A percentile compares a stretch with the other conserved stretches of the same genome.
These are phyloP conservation scores for Drosophila paranaensis DNA, from an alignment of 2,888 invertebrate species.

Conservation along the genomic window DNA sequence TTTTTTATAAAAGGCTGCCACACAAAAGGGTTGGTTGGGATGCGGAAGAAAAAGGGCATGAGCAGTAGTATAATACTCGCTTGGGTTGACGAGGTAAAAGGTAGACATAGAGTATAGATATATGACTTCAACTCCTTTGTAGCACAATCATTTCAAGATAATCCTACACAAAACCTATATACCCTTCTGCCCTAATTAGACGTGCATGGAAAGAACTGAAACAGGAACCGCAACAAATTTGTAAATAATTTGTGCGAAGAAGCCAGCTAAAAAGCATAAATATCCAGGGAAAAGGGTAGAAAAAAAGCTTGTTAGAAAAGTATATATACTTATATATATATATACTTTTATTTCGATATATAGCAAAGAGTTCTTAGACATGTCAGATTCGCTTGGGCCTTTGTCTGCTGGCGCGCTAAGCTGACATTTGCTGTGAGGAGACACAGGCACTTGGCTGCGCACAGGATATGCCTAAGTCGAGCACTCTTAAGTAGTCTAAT, in stretches of 20 bases:
- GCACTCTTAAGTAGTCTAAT: neutral
- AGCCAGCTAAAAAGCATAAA: constrained; percentile 1
- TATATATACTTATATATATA: no score
- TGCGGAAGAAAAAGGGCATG: neutral
- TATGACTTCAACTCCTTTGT: no score
- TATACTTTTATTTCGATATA: neutral
- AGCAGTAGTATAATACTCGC: neutral
- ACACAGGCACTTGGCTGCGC: neutral
- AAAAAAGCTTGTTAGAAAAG: neutral
- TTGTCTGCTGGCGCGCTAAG: neutral
- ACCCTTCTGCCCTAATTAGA: neutral
- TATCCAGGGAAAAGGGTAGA: neutral
- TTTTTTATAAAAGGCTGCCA: neutral
- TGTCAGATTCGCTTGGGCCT: neutral
- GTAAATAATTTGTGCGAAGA: neutral
- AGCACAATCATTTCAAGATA: no score
- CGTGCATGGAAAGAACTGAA: neutral
- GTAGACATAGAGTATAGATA: no score
- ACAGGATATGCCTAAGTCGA: constrained; percentile 3
- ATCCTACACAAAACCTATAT: neutral
- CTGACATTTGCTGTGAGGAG: neutral
- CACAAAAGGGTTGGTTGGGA: neutral
- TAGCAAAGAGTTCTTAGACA: neutral
- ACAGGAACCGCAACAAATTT: neutral
- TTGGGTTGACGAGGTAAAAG: neutral